Conservation (phyloP, 1,140 invertebrate genomes). For the Elymnias hypermnestra region DNA sequence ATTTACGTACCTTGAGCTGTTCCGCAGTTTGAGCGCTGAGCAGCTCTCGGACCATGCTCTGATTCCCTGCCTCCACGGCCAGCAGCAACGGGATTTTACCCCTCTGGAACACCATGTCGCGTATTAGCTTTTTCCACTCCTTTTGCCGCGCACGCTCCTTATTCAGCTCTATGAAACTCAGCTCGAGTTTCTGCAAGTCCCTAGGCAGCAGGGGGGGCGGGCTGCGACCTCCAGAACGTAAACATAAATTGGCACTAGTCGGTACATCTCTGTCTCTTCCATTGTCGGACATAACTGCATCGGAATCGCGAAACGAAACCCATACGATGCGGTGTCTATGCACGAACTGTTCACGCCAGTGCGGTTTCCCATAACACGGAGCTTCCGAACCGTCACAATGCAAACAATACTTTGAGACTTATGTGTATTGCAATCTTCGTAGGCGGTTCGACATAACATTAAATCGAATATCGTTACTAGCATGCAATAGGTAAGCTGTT, state of each 20-base stretch:
- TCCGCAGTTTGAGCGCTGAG: conserved; percentile 88
- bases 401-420: conserved; percentile 55
- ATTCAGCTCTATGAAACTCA: conserved; percentile 77
- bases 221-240: conserved; percentile 37
- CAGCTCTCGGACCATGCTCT: conserved; percentile 93
- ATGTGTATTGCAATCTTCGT: conserved; percentile 54
- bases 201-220: conserved; percentile 48
- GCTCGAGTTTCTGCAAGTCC: conserved; percentile 60
- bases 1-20: conserved; percentile 81
- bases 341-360: conserved; percentile 51
- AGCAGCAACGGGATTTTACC: conserved; percentile 95
- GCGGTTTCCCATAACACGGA: conserved; percentile 54
- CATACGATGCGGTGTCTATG: conserved; percentile 44
- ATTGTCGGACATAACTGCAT: conserved; percentile 39
- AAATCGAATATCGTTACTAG: conserved; percentile 56
- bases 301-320: conserved; percentile 32
- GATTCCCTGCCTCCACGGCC: conserved; percentile 94
- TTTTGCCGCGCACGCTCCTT: conserved; percentile 73
- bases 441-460: conserved; percentile 41
- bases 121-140: conserved; percentile 75
- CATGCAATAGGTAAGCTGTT: conserved; percentile 32
- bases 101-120: conserved; percentile 81
- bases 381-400: conserved; percentile 50
- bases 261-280: conserved; percentile 44
- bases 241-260: conserved; percentile 42